A percentile compares a stretch with the other conserved stretches of the same genome.
These are phyloP conservation scores for Saiga tatarica DNA, from an alignment of 2,113 vertebrate species.

Conservation along the genomic window DNA sequence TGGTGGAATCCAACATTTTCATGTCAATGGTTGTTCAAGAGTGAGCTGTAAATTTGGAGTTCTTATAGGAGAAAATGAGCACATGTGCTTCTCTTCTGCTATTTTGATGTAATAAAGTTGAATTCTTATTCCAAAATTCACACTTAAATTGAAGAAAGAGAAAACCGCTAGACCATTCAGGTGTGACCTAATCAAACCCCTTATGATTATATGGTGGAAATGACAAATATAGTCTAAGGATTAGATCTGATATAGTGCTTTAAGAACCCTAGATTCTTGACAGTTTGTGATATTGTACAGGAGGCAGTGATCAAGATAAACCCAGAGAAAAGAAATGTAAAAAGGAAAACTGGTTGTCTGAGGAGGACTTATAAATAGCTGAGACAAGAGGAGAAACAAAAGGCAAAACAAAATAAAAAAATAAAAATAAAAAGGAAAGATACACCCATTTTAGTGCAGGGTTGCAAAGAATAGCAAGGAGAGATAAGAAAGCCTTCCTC, in stretches of 20 bases:
- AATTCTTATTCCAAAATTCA: neutral
- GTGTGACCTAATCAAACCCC: neutral
- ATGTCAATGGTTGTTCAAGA: neutral
- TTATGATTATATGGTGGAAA: neutral
- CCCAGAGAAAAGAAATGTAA: neutral
- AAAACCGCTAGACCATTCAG: neutral
- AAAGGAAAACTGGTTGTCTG: neutral
- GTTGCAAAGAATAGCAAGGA: neutral
- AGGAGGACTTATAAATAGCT: neutral
- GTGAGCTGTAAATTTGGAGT: neutral
- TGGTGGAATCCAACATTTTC: neutral
- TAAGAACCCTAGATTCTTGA: neutral
- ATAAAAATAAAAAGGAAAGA: neutral
- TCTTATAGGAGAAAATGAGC: neutral
- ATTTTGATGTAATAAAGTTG: neutral
- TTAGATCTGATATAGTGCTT: neutral
- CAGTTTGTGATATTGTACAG: neutral
- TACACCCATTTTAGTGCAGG: neutral
- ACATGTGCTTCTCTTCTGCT: neutral
- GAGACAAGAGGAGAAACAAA: neutral
- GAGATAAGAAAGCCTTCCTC: neutral
- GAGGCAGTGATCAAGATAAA: neutral
- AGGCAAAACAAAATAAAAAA: neutral
- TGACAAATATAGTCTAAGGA: neutral
- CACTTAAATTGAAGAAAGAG: neutral